A percentile compares a stretch with the other conserved stretches of the same genome.
Evolutionary conservation across 2,797 vertebrate species (phyloP).

Genomic region (Phyllotis vaccarum): DNA sequence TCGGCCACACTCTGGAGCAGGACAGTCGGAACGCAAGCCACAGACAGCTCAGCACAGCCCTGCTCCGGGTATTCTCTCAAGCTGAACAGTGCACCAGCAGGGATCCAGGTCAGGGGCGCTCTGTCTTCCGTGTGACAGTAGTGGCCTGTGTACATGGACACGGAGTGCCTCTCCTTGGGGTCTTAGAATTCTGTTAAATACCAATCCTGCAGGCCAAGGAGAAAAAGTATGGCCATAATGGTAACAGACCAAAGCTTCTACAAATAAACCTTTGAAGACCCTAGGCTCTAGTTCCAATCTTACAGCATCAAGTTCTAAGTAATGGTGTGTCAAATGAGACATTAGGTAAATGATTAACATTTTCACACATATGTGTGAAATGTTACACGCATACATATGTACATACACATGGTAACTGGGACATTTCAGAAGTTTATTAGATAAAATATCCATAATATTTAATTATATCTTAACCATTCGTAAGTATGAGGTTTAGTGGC

Average conservation of each 20-base stretch:
- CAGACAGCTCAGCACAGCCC: not conserved
- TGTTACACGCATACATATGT: not conserved
- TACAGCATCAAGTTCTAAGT: not conserved
- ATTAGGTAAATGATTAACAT: not conserved
- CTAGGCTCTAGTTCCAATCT: not conserved
- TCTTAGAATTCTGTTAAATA: not conserved
- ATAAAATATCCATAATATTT: slow-evolving; percentile 6
- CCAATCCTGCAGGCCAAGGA: not conserved
- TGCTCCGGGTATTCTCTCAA: no score
- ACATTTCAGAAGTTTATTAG: not conserved
- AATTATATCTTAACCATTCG: not conserved
- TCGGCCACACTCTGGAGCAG: not conserved
- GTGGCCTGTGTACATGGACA: not conserved
- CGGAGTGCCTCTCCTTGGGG: not conserved
- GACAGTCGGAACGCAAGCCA: not conserved
- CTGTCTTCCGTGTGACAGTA: not conserved
- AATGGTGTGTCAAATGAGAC: not conserved
- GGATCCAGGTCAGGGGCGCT: not conserved
- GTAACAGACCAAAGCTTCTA: not conserved
- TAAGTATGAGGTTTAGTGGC: not conserved
- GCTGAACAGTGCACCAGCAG: accelerated
- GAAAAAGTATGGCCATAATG: not conserved
- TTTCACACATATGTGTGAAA: not conserved
- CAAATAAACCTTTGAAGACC: not conserved
- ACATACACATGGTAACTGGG: not conserved